Conservation (phyloP, 2,888 invertebrate genomes). For the Catocala fraxini region DNA sequence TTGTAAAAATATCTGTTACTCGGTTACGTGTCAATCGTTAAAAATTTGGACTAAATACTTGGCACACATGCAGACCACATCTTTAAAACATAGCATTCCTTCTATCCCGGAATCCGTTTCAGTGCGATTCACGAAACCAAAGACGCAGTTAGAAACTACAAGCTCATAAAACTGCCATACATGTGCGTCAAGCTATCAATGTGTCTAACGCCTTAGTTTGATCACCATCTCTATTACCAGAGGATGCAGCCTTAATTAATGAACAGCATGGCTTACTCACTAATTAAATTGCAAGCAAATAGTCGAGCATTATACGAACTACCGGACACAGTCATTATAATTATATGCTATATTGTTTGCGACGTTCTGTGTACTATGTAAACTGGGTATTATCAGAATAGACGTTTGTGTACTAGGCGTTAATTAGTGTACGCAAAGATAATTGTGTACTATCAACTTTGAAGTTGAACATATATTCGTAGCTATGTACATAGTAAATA, state of each 20-base stretch:
- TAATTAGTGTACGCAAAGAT: slow-evolving; percentile 7
- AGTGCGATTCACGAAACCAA: too few relatives aligned
- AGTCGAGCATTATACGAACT: slow-evolving; percentile 44
- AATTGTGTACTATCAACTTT: not conserved
- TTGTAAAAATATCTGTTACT: too few relatives aligned
- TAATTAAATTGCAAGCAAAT: slow-evolving; percentile 64
- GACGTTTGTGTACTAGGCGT: not conserved
- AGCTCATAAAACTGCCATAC: not conserved
- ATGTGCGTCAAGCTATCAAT: slow-evolving; percentile 9
- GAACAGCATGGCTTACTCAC: slow-evolving; percentile 51
- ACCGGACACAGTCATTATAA: slow-evolving; percentile 42
- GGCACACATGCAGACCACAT: too few relatives aligned
- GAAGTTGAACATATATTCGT: not conserved
- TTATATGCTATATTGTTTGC: slow-evolving; percentile 31
- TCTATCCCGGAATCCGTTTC: too few relatives aligned
- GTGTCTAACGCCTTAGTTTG: slow-evolving; percentile 29
- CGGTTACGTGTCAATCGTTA: too few relatives aligned
- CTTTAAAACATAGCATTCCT: too few relatives aligned
- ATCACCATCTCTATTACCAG: slow-evolving; percentile 42
- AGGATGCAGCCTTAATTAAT: slow-evolving; percentile 61
- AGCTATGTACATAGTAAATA: not conserved
- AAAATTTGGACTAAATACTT: too few relatives aligned
- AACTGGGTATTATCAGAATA: slow-evolving; percentile 15
- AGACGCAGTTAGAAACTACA: too few relatives aligned
- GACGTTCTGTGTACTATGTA: slow-evolving; percentile 13